Base-by-base conservation (phyloP, 2,113 vertebrate genomes). In the Eurypyga helias region DNA sequence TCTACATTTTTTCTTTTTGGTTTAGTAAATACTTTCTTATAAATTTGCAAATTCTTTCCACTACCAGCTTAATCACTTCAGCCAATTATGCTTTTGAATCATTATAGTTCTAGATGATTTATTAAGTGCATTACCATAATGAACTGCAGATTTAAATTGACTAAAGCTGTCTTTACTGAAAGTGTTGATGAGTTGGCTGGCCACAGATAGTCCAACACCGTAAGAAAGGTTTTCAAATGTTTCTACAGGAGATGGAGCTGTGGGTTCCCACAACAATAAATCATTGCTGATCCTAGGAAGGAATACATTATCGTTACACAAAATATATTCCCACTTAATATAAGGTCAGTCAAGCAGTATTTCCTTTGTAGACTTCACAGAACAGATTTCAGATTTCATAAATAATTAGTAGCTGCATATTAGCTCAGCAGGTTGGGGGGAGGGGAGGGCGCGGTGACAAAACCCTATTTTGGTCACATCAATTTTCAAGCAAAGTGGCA, bases 231-330 rank as follows among this genome's bases (percentile, higher is more conserved):
- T 99, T 96, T 99, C 99, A 87, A 99, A 98, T 1, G 99, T 99
- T 98, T 99, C 99, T 89, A 99, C 99, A 31, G 99, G 99, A 71
- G 99, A 99, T 16, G 99, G 99, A 89, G 99, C 99, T 43, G 99
- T 99, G 65, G 99, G 99, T 96, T 99, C 99, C 99, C 99, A 99
- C 16, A 99, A 98, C 38, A 99, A 95, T 91, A 99, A 97, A 94
- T 99, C 99, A 95, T 99, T 99, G 96, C 99, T 99, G 97, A 99
- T 98, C 97, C 99, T 99, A 96, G 29, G 93, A 98, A 93, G 83
- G 92, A 87, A 98, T 52, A 95, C 10, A 83, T 69, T 49, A 62
- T 70, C 46, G 29, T 76, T 91, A 67, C 33, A 89, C 23, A 95
- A 87, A 73, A 54, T 4, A 16, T 29, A 83, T 41, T 75, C 18